These are phyloP conservation scores for Micropoecilia bifurca DNA, from an alignment of 2,797 vertebrate species.

Conservation along the genomic window DNA sequence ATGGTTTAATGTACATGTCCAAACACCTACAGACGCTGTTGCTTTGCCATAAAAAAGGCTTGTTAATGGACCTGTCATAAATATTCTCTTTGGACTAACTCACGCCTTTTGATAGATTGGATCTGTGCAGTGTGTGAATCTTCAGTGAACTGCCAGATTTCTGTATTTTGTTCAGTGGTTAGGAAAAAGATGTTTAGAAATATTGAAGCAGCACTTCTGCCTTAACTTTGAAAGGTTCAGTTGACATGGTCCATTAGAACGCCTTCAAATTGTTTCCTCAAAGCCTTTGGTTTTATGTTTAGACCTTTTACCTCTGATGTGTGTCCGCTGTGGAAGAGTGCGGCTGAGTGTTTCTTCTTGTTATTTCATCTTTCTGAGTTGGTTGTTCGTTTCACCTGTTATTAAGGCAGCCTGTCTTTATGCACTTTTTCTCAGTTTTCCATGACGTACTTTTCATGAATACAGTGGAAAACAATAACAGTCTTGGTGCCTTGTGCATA, in stretches of 20 bases:
- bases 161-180: not conserved
- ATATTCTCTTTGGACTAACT: not conserved
- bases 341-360: constrained; percentile 1
- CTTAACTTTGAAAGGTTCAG: constrained; percentile 1
- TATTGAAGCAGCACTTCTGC: not conserved
- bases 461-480: not conserved
- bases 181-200: not conserved
- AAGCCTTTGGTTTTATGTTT: constrained; percentile 6
- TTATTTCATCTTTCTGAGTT: constrained; percentile 16
- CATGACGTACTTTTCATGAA: constrained; percentile 6
- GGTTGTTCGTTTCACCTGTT: not conserved
- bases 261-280: constrained; percentile 4
- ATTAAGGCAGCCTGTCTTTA: not conserved
- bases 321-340: constrained; percentile 4
- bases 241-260: constrained; percentile 9
- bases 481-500: not conserved
- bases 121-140: not conserved
- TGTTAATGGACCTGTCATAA: constrained; percentile 4
- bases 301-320: not conserved
- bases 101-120: not conserved
- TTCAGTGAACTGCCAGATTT: not conserved
- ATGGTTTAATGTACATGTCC: not conserved
- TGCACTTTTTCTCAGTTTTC: not conserved
- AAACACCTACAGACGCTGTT: not conserved
- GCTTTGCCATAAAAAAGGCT: not conserved